Conservation (phyloP, 2,888 invertebrate species). For the Euzetes globulus region DNA sequence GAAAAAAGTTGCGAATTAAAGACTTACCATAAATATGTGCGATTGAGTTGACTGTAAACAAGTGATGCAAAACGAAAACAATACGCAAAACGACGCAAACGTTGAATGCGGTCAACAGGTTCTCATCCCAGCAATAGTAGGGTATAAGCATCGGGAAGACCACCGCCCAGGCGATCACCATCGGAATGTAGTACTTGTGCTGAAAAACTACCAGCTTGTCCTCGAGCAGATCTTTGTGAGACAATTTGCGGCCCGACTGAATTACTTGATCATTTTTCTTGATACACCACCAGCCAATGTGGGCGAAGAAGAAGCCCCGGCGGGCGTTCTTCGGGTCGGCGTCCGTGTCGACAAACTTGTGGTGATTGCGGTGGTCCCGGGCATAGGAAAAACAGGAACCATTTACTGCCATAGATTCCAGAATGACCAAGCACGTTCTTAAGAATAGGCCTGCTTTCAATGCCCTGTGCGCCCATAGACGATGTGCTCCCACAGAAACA, state of each 20-base stretch:
- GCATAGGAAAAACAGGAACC: slow-evolving; percentile 4
- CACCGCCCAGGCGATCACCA: neutral
- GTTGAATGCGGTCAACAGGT: slow-evolving; percentile 23
- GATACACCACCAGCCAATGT: slow-evolving; percentile 31
- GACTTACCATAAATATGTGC: slow-evolving; percentile 28
- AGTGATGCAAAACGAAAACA: neutral
- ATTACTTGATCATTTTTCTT: slow-evolving; percentile 25
- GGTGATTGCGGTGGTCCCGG: slow-evolving; percentile 31
- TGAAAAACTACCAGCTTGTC: slow-evolving; percentile 29
- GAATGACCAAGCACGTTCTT: neutral
- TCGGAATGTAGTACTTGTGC: slow-evolving; percentile 21
- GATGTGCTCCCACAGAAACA: slow-evolving; percentile 3
- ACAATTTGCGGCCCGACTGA: neutral
- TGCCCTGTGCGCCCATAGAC: slow-evolving; percentile 32
- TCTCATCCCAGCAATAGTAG: slow-evolving; percentile 24
- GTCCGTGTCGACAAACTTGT: slow-evolving; percentile 28
- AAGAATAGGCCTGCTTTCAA: slow-evolving; percentile 27
- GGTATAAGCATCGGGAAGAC: slow-evolving; percentile 23
- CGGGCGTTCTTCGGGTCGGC: slow-evolving; percentile 32
- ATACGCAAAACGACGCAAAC: neutral
- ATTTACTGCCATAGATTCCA: slow-evolving; percentile 25
- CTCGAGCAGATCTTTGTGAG: neutral
- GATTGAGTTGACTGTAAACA: slow-evolving; percentile 29
- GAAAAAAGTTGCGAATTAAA: too few species aligned
- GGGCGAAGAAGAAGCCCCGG: slow-evolving; percentile 35